phyloP scores from a whole-genome alignment of 2,888 invertebrate species.

The Hemithea aestivaria region DNA sequence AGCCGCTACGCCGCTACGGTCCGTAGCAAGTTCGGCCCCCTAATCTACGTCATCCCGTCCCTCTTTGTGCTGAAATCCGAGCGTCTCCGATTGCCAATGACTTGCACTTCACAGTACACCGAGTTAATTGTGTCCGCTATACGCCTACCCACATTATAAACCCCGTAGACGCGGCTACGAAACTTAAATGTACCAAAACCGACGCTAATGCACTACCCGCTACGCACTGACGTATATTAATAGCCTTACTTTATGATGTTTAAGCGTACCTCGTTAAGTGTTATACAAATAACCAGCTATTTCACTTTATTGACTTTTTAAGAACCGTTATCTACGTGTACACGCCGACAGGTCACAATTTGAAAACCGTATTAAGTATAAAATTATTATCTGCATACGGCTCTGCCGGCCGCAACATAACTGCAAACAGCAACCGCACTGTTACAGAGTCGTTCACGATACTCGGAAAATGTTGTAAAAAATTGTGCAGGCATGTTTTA shows the following conservation, averaged over 20 bases:
- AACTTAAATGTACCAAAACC: constrained; percentile 41
- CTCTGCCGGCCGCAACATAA: constrained; percentile 41
- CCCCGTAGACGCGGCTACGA: constrained; percentile 44
- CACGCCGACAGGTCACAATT: constrained; percentile 27
- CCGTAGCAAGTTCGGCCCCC: constrained; percentile 36
- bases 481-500: constrained; percentile 71
- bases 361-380: constrained; percentile 42
- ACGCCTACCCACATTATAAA: constrained; percentile 24
- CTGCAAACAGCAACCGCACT: constrained; percentile 56
- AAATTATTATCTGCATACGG: constrained; percentile 44
- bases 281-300: constrained; percentile 34
- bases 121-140: constrained; percentile 61
- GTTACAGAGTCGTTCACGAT: constrained; percentile 62
- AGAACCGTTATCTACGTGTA: constrained; percentile 42
- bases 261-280: constrained; percentile 28
- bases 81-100: constrained; percentile 66
- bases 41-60: constrained; percentile 46
- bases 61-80: constrained; percentile 66
- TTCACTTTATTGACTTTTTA: constrained; percentile 41
- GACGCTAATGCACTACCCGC: constrained; percentile 38
- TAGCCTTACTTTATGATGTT: constrained; percentile 33
- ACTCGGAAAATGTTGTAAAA: constrained; percentile 64
- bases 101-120: constrained; percentile 62
- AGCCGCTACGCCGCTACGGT: constrained; percentile 27
- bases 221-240: constrained; percentile 36